Conservation (phyloP, 2,797 vertebrate genomes). For the Rallus crepitans region DNA sequence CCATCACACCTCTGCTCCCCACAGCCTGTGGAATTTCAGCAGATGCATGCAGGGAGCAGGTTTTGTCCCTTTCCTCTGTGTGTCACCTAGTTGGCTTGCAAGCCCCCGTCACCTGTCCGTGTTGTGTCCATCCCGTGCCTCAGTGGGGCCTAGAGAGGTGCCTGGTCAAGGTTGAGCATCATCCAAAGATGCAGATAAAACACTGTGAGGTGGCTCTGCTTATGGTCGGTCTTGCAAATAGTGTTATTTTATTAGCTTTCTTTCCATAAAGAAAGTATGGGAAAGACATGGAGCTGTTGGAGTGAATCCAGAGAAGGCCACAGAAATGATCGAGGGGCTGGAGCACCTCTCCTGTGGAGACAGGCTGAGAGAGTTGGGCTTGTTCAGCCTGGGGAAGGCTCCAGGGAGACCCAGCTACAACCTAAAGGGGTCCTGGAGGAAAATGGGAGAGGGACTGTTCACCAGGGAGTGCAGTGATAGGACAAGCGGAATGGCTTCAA, state of each 20-base stretch:
- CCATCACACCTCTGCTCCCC: neutral
- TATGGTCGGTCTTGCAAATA: neutral
- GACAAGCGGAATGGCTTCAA: too few relatives aligned
- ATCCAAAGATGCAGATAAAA: rapidly evolving
- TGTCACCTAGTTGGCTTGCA: neutral
- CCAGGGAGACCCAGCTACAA: too few relatives aligned
- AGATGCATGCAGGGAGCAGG: rapidly evolving
- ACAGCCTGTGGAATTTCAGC: neutral
- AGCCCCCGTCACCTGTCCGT: rapidly evolving
- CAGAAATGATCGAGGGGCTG: too few relatives aligned
- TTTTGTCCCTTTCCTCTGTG: neutral
- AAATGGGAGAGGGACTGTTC: too few relatives aligned
- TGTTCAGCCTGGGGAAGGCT: too few relatives aligned
- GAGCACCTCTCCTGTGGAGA: too few relatives aligned
- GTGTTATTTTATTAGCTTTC: neutral
- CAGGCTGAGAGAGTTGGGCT: too few relatives aligned
- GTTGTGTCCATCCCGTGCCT: rapidly evolving
- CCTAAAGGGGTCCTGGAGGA: too few relatives aligned
- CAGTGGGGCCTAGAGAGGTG: neutral
- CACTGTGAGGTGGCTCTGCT: neutral
- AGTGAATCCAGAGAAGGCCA: too few relatives aligned
- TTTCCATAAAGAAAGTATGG: neutral
- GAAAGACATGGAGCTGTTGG: too few relatives aligned
- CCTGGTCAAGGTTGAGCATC: neutral
- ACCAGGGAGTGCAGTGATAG: too few relatives aligned